Conservation (phyloP, 2,888 invertebrate species). For the Phaedon cochleariae region DNA sequence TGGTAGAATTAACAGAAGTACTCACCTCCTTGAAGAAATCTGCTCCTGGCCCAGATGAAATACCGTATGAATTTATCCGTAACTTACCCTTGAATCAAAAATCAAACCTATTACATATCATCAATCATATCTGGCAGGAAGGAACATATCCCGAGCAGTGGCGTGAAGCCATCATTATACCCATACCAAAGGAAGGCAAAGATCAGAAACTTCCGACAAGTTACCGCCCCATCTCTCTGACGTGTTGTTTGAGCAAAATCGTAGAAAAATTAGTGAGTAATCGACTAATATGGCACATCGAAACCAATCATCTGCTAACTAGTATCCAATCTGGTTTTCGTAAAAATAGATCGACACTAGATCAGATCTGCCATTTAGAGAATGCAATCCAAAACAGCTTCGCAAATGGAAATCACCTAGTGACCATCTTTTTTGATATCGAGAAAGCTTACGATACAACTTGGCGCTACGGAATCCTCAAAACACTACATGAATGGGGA, state of each 20-base stretch:
- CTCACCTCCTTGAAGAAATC: background rate
- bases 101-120: background rate
- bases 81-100: background rate
- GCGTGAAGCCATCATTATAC: conserved; percentile 17
- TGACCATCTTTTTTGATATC: conserved; percentile 15
- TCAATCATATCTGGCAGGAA: conserved; percentile 17
- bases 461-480: conserved; percentile 32
- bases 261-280: conserved; percentile 22
- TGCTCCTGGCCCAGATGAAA: background rate
- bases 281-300: conserved; percentile 17
- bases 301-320: conserved; percentile 11
- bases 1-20: background rate
- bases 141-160: conserved; percentile 3
- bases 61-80: background rate
- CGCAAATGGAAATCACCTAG: background rate
- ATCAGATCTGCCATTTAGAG: conserved; percentile 12
- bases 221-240: conserved; percentile 19
- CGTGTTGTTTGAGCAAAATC: conserved; percentile 20
- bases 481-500: conserved; percentile 28
- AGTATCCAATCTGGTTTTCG: conserved; percentile 7
- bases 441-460: no score
- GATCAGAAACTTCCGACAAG: background rate
- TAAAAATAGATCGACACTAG: conserved; percentile 5
- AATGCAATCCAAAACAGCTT: conserved; percentile 13
- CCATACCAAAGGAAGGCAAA: conserved; percentile 13